These are phyloP conservation scores for Hymenochirus boettgeri DNA, from an alignment of 2,113 vertebrate genomes.

Conservation along the genomic window DNA sequence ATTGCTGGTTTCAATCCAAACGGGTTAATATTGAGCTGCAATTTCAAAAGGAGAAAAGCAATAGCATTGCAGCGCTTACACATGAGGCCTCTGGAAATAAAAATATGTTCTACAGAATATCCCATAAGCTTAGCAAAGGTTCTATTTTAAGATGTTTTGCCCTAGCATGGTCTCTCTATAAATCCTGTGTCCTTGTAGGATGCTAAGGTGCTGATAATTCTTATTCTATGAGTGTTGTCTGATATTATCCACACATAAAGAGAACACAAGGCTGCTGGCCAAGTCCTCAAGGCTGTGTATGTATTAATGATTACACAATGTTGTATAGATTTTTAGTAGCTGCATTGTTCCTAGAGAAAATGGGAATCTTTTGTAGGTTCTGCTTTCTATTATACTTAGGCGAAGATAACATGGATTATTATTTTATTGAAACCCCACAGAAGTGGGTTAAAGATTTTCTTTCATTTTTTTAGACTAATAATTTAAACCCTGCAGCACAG, in stretches of 20 bases:
- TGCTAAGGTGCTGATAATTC: constrained; percentile 32
- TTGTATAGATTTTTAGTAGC: constrained; percentile 30
- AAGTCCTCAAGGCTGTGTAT: constrained; percentile 35
- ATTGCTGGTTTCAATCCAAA: constrained; percentile 1
- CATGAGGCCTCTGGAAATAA: neutral
- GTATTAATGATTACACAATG: constrained; percentile 32
- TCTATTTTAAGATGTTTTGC: constrained; percentile 26
- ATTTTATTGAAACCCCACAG: constrained; percentile 8
- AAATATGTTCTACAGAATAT: neutral
- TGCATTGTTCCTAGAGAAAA: constrained; percentile 26
- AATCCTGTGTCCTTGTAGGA: constrained; percentile 28
- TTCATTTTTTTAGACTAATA: too few relatives aligned
- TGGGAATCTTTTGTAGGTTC: constrained; percentile 1
- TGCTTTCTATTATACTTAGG: constrained; percentile 2
- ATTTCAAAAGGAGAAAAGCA: constrained; percentile 1
- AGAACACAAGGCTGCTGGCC: constrained; percentile 14
- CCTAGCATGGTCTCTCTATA: constrained; percentile 16
- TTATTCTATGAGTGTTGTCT: constrained; percentile 8
- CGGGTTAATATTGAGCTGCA: constrained; percentile 13
- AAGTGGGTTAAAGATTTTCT: too few relatives aligned
- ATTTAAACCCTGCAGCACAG: too few relatives aligned
- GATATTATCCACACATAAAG: constrained; percentile 20
- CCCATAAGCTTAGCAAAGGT: constrained; percentile 14
- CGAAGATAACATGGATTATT: neutral
- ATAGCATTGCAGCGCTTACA: neutral